These are phyloP conservation scores for Nothura maculosa DNA, from an alignment of 2,797 vertebrate genomes.

Conservation along the genomic window DNA sequence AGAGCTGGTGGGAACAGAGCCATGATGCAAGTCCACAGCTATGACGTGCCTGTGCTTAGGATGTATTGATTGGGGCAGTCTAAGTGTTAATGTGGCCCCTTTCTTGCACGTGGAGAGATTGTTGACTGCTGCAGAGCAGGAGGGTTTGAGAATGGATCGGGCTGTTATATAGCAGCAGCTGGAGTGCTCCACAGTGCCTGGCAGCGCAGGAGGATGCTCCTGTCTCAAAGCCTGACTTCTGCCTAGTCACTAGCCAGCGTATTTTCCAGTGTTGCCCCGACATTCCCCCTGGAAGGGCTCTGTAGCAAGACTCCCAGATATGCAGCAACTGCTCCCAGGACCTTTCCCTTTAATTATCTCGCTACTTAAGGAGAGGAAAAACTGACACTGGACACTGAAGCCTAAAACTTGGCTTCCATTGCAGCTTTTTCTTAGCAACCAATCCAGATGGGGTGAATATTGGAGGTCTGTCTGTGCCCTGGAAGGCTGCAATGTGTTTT, in stretches of 20 bases:
- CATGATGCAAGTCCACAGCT: not conserved
- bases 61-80: not conserved
- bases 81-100: not conserved
- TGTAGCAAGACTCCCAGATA: constrained; percentile 32
- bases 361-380: not conserved
- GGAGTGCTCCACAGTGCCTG: not conserved
- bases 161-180: constrained; percentile 43
- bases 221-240: not conserved
- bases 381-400: not conserved
- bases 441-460: no score
- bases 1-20: not conserved
- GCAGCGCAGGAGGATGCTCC: constrained; percentile 55
- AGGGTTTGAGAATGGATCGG: constrained; percentile 37
- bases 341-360: constrained; percentile 61
- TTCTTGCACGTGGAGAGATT: not conserved
- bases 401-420: not conserved
- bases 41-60: not conserved
- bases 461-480: fast-evolving
- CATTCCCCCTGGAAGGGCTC: constrained; percentile 37
- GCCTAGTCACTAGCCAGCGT: not conserved
- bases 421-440: not conserved
- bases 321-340: constrained; percentile 28
- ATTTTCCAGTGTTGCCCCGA: constrained; percentile 1
- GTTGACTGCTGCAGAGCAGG: not conserved
- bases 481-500: not conserved